Evolutionary conservation across 2,113 vertebrate species (phyloP).

Genomic region (Albula goreensis): DNA sequence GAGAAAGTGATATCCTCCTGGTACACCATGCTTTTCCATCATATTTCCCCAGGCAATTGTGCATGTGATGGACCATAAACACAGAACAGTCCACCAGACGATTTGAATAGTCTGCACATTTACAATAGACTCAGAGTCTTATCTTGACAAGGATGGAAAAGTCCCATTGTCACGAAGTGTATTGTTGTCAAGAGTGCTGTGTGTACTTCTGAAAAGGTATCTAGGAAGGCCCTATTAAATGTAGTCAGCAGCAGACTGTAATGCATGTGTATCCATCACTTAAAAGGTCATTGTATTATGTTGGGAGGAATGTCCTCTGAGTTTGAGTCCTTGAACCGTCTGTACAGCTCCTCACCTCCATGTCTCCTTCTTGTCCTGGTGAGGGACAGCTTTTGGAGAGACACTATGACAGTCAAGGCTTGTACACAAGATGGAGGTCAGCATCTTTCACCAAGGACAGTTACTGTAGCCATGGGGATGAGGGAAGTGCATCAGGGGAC

Average conservation of each 20-base stretch:
- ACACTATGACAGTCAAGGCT: conserved; percentile 25
- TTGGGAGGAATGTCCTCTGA: conserved; percentile 24
- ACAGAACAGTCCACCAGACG: conserved; percentile 31
- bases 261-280: conserved; percentile 5
- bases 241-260: neutral
- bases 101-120: conserved; percentile 61
- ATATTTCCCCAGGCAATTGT: neutral
- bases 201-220: conserved; percentile 44
- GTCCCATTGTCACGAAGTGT: conserved; percentile 55
- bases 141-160: conserved; percentile 65
- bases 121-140: conserved; percentile 60
- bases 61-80: conserved; percentile 46
- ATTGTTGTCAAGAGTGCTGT: conserved; percentile 45
- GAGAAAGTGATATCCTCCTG: neutral
- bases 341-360: conserved; percentile 14
- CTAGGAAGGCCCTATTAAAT: conserved; percentile 30
- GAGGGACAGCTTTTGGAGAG: conserved; percentile 5
- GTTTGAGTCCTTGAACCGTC: conserved; percentile 32
- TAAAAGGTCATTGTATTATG: conserved; percentile 5
- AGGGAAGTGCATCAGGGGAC: neutral
- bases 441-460: conserved; percentile 5
- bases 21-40: neutral
- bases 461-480: neutral
- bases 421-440: neutral
- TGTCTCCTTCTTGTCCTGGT: conserved; percentile 13